phyloP scores from a whole-genome alignment of 2,888 invertebrate genomes.

The Phrixothrix hirtus region DNA sequence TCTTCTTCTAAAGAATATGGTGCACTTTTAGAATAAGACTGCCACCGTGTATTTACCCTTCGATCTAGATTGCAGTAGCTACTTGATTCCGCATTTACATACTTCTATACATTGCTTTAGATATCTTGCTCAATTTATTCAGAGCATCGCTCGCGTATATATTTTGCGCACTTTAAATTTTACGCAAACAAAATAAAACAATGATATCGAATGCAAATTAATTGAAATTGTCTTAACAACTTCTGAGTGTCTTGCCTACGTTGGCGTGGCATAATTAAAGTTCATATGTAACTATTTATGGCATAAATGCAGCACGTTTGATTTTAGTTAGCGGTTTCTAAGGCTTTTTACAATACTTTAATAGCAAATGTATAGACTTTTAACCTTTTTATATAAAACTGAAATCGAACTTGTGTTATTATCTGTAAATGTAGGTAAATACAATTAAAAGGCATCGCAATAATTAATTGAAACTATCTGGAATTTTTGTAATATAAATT shows the following conservation, averaged over 20 bases:
- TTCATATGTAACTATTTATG: slow-evolving; percentile 22
- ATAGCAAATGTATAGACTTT: neutral
- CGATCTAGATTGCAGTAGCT: slow-evolving; percentile 51
- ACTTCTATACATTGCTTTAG: slow-evolving; percentile 49
- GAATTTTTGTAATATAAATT: no score
- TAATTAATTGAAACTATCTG: no score
- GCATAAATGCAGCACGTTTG: slow-evolving; percentile 16
- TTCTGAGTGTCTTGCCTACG: slow-evolving; percentile 46
- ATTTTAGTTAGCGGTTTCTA: slow-evolving; percentile 20
- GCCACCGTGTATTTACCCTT: slow-evolving; percentile 27
- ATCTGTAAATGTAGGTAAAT: no score
- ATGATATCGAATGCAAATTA: slow-evolving; percentile 52
- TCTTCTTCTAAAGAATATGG: slow-evolving; percentile 16
- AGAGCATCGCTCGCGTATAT: slow-evolving; percentile 43
- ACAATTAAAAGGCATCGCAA: no score
- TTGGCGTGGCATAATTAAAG: slow-evolving; percentile 37
- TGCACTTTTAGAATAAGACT: slow-evolving; percentile 17
- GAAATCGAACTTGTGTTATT: no score
- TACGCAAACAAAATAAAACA: slow-evolving; percentile 45
- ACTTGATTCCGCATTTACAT: slow-evolving; percentile 53
- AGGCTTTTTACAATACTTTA: slow-evolving; percentile 8
- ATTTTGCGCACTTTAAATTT: slow-evolving; percentile 51
- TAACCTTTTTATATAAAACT: no score
- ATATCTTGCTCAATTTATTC: slow-evolving; percentile 47
- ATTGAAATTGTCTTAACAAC: slow-evolving; percentile 53